phyloP scores from a whole-genome alignment of 2,797 vertebrate genomes.

The Moxostoma hubbsi region DNA sequence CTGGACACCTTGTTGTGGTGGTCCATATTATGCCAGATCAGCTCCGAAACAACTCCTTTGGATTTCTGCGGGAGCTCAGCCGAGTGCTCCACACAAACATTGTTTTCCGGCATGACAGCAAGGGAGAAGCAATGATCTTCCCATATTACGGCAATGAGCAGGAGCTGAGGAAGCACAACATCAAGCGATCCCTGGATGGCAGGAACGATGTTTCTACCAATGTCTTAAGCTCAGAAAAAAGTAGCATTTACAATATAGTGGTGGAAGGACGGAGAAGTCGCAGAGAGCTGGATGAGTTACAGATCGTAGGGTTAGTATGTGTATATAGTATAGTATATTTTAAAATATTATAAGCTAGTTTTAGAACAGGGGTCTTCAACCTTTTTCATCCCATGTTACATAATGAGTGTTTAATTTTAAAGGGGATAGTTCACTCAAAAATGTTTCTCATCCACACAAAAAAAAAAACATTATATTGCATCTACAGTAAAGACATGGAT shows the following conservation, averaged over 20 bases:
- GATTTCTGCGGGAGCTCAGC: conserved; percentile 94
- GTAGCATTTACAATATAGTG: conserved; percentile 67
- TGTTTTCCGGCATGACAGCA: conserved; percentile 83
- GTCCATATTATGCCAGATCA: conserved; percentile 88
- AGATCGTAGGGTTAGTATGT: conserved; percentile 86
- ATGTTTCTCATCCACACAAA: too few relatives aligned
- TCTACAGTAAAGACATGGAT: too few relatives aligned
- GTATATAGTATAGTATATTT: background rate
- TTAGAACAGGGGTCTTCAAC: too few relatives aligned
- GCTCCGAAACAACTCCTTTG: conserved; percentile 90
- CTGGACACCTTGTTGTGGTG: conserved; percentile 90
- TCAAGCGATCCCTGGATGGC: conserved; percentile 81
- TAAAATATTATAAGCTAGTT: background rate
- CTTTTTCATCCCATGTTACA: too few relatives aligned
- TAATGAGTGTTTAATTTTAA: too few relatives aligned
- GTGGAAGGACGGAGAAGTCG: conserved; percentile 65
- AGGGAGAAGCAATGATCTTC: conserved; percentile 89
- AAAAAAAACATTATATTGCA: too few relatives aligned
- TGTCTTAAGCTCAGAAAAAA: conserved; percentile 76
- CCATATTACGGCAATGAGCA: conserved; percentile 91
- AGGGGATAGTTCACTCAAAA: too few relatives aligned
- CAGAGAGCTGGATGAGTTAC: conserved; percentile 88
- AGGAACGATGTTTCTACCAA: conserved; percentile 74
- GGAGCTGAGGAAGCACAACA: conserved; percentile 91
- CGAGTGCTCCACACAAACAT: conserved; percentile 93